Percentiles rank a stretch among this genome's conserved stretches.
Evolutionary conservation across 1,140 invertebrate species (phyloP).

Genomic region (Camponotus vicinus): DNA sequence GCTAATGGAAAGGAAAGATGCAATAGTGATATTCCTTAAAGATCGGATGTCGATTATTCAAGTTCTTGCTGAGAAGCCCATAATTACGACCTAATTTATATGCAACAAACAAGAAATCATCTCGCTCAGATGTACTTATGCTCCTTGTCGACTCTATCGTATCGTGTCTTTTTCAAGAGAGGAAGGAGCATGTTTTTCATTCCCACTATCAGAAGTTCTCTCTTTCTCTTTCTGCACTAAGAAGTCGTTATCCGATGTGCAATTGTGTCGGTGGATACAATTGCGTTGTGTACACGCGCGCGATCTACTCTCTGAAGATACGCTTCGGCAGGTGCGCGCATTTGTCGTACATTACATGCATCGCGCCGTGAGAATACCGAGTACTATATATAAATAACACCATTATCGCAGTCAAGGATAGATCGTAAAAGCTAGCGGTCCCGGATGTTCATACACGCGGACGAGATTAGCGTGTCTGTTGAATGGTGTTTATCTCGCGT

Average conservation of each 20-base stretch:
- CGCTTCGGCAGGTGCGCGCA: conserved; percentile 60
- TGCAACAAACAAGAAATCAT: conserved; percentile 32
- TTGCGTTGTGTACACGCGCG: conserved; percentile 20
- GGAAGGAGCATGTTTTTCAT: conserved; percentile 4
- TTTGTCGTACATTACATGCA: conserved; percentile 43
- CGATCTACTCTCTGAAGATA: conserved; percentile 38
- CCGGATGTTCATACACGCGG: conserved; percentile 39
- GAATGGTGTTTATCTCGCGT: conserved; percentile 39
- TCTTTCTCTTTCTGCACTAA: conserved; percentile 27
- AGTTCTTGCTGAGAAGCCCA: neutral
- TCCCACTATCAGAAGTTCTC: conserved; percentile 39
- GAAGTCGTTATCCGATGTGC: conserved; percentile 55
- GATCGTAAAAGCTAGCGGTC: conserved; percentile 63
- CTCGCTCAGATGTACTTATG: conserved; percentile 6
- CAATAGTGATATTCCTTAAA: neutral
- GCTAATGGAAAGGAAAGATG: neutral
- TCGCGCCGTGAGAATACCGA: conserved; percentile 51
- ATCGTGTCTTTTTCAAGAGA: neutral
- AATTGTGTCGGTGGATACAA: conserved; percentile 42
- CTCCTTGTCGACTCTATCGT: conserved; percentile 12
- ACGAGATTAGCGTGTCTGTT: conserved; percentile 50
- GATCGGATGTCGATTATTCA: neutral
- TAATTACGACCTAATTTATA: conserved; percentile 27
- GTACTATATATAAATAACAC: conserved; percentile 75
- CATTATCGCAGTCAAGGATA: conserved; percentile 73